A percentile compares a stretch with the other conserved stretches of the same genome.
Evolutionary conservation across 2,797 vertebrate species (phyloP).

Genomic region (Clarias platycephalus): DNA sequence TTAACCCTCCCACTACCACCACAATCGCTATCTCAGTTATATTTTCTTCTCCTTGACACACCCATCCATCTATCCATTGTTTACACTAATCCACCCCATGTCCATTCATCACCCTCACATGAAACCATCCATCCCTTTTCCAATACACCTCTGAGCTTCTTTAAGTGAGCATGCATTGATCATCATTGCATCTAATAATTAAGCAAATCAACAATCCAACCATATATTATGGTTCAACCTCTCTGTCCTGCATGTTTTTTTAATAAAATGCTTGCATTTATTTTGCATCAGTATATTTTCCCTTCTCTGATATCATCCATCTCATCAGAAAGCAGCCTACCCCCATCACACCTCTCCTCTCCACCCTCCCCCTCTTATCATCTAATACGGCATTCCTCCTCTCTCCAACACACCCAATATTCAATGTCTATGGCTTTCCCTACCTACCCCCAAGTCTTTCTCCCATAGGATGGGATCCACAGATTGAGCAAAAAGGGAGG

Average conservation of each 20-base stretch:
- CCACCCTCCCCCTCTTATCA: conserved; percentile 53
- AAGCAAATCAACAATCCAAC: conserved; percentile 20
- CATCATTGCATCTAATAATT: conserved; percentile 48
- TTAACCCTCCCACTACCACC: conserved; percentile 16
- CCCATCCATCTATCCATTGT: conserved; percentile 49
- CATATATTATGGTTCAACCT: conserved; percentile 8
- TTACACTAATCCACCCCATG: conserved; percentile 4
- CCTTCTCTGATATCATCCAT: conserved; percentile 20
- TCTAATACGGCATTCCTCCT: conserved; percentile 66
- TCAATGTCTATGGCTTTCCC: conserved; percentile 63
- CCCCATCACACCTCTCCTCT: conserved; percentile 27
- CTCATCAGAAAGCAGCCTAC: conserved; percentile 32
- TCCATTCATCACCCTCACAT: conserved; percentile 49
- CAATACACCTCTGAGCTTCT: conserved; percentile 10
- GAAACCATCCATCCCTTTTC: conserved; percentile 10
- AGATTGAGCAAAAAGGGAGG: conserved; percentile 56
- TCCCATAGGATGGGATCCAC: conserved; percentile 63
- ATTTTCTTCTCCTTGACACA: conserved; percentile 27
- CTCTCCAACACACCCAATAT: conserved; percentile 61
- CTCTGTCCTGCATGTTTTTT: not conserved
- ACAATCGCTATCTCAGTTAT: conserved; percentile 11
- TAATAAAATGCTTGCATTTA: not conserved
- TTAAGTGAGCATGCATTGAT: conserved; percentile 27
- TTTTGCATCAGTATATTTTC: conserved; percentile 15
- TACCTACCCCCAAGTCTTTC: conserved; percentile 37